Evolutionary conservation across 2,888 invertebrate species (phyloP).

Genomic region (Adineta ricciae): DNA sequence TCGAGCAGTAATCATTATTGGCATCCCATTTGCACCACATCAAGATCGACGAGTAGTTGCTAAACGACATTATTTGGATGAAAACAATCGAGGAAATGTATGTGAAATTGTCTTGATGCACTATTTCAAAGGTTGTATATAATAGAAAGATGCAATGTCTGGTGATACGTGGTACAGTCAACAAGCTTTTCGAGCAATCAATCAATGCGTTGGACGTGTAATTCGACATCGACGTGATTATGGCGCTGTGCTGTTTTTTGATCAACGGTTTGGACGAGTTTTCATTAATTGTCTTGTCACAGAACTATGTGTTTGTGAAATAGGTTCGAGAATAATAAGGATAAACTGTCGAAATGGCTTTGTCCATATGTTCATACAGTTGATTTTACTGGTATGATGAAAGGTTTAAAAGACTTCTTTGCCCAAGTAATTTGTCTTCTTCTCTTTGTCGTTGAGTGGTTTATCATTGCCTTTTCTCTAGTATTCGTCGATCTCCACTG

Average conservation of each 20-base stretch:
- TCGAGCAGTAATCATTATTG: conserved; percentile 84
- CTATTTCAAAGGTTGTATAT: not conserved
- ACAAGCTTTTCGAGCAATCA: conserved; percentile 88
- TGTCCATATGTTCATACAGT: not conserved
- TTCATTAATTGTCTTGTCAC: not conserved
- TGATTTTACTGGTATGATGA: not conserved
- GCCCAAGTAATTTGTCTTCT: not conserved
- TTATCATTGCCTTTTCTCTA: not conserved
- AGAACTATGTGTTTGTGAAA: not conserved
- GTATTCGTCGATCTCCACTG: not conserved
- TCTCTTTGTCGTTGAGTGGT: not conserved
- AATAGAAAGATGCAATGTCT: conserved; percentile 14
- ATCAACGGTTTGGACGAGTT: conserved; percentile 59
- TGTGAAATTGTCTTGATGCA: not conserved
- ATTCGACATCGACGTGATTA: conserved; percentile 88
- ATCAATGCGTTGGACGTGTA: conserved; percentile 94
- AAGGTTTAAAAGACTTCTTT: not conserved
- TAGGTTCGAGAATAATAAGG: not conserved
- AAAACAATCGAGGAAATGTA: conserved; percentile 47
- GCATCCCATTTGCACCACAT: conserved; percentile 85
- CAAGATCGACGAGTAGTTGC: conserved; percentile 80
- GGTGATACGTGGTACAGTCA: conserved; percentile 58
- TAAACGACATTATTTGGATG: conserved; percentile 78
- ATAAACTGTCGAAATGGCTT: not conserved
- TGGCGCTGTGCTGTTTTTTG: conserved; percentile 85